Base-by-base conservation (phyloP, 2,888 invertebrate genomes). In the Morinoia aosen region DNA sequence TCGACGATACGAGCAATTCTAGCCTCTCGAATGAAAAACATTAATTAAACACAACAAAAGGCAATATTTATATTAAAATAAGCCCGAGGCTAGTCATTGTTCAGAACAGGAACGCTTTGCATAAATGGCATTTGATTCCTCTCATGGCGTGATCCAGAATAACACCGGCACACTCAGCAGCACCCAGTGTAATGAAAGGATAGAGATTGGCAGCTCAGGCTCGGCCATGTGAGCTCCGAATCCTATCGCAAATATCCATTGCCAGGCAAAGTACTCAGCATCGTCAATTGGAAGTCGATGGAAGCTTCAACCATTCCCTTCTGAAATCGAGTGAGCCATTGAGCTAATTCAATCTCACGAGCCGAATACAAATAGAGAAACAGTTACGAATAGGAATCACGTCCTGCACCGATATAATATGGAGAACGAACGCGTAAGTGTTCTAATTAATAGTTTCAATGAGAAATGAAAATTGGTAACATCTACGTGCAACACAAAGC, bases 321-420 rank as follows among this genome's bases (percentile, higher is more conserved):
- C 58, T 39, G 10, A 48, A 93, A 93, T 57, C 25, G n/a, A 93
- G 48, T 93, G 93, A 93, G 57, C 93, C 10, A 19, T 93, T 93
- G 40, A 93, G 57, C 93, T 33, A 93, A 93, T 93, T 93, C 93
- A 93, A 93, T 93, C 58, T 93, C 93, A 93, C 33, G 56, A 93
- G 57, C 25, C 58, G 93, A 93, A 93, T 57, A 48, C 93, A 56
- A 56, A 57, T 57, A 93, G 57, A n/a, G 33, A 25, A 33, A 25
- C 12, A 12, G 48, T 90, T 90, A 90, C 39, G 90, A 90, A 90
- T 48, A 40, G 90, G 48, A 90, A 90, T 90, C 40, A 48, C 90
- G 76, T 76, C 76, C 76, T 76, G 10, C 76, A 10, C 76, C 16
- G 76, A 76, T 8, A 76, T 33, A 76, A 76, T 76, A 76, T 25